Evolutionary conservation across 1,140 invertebrate species (phyloP).

Genomic region (Diorhabda sublineata): DNA sequence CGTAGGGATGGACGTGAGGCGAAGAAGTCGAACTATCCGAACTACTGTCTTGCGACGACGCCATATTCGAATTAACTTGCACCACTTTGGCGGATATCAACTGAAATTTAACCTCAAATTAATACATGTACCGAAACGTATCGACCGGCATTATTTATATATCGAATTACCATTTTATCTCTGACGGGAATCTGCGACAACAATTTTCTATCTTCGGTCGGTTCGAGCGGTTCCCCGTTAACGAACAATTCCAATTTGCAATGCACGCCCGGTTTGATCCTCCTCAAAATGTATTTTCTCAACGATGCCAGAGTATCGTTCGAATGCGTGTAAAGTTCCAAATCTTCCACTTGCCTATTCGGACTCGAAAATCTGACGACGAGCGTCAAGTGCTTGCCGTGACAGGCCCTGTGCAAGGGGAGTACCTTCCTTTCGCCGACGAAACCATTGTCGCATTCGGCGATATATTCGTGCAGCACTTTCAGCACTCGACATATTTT

Average conservation of each 20-base stretch:
- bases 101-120: conserved; percentile 46
- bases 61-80: conserved; percentile 74
- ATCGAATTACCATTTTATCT: conserved; percentile 77
- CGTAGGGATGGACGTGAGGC: conserved; percentile 71
- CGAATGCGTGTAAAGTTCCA: conserved; percentile 88
- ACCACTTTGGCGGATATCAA: conserved; percentile 81
- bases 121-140: too few species aligned
- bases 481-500: conserved; percentile 92
- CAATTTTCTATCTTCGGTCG: conserved; percentile 82
- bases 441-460: conserved; percentile 91
- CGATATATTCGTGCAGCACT: conserved; percentile 92
- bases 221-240: conserved; percentile 85
- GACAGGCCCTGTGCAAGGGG: conserved; percentile 80
- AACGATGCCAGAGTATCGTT: conserved; percentile 88
- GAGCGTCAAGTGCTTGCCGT: conserved; percentile 85
- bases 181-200: conserved; percentile 81
- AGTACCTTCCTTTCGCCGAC: conserved; percentile 84
- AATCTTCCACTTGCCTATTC: conserved; percentile 84
- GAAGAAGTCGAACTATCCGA: conserved; percentile 71
- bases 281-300: conserved; percentile 68
- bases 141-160: too few species aligned
- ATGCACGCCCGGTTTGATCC: conserved; percentile 70
- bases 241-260: conserved; percentile 87
- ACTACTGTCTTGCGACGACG: conserved; percentile 71
- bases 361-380: conserved; percentile 86